These are phyloP conservation scores for Oreortyx pictus DNA, from an alignment of 2,797 vertebrate species.

Conservation along the genomic window DNA sequence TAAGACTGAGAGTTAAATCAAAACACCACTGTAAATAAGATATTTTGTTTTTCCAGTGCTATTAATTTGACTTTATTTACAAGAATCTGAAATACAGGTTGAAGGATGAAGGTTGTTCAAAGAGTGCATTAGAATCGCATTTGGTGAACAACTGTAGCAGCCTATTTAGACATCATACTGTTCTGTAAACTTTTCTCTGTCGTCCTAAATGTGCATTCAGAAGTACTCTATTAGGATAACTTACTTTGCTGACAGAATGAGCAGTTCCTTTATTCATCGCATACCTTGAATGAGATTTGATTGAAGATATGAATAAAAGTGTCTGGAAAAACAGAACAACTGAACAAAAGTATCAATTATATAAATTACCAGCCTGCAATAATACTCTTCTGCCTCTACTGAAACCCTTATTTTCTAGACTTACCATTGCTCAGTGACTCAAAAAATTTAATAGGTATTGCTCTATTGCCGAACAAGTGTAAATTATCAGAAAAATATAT, in stretches of 20 bases:
- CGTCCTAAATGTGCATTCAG: not conserved
- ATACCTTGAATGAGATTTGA: not conserved
- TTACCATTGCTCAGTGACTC: not conserved
- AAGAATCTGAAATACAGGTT: not conserved
- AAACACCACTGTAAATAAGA: not conserved
- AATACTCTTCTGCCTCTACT: not conserved
- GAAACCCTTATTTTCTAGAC: not conserved
- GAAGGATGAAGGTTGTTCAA: not conserved
- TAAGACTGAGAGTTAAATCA: not conserved
- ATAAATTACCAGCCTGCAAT: not conserved
- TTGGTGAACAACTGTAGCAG: not conserved
- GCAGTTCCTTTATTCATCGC: not conserved
- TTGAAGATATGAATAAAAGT: not conserved
- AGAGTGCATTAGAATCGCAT: not conserved
- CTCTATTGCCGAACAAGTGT: not conserved
- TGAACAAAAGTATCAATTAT: not conserved
- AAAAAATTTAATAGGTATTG: not conserved
- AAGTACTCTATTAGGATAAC: not conserved
- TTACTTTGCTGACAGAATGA: not conserved
- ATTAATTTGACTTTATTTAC: not conserved
- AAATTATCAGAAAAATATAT: not conserved
- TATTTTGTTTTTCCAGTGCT: not conserved
- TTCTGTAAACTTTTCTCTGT: not conserved
- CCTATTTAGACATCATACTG: not conserved
- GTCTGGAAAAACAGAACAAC: not conserved